phyloP scores from a whole-genome alignment of 2,113 vertebrate species.

The Siniperca knerii region DNA sequence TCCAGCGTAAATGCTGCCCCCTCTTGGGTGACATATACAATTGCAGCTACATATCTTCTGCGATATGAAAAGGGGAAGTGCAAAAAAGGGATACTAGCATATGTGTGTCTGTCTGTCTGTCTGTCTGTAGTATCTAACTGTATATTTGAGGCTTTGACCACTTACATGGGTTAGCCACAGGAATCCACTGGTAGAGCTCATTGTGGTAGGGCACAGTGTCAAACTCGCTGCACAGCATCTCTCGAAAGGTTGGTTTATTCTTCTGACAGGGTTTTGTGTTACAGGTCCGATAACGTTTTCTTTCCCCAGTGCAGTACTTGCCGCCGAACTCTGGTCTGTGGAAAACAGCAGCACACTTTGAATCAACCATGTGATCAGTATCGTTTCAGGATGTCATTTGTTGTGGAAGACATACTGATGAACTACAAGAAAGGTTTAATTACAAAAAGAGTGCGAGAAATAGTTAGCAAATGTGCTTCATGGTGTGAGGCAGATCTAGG shows the following conservation, averaged over 20 bases:
- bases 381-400: not conserved
- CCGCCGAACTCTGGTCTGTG: constrained; percentile 95
- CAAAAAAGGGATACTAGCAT: not conserved
- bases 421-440: not conserved
- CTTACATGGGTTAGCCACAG: constrained; percentile 88
- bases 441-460: not conserved
- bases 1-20: constrained; percentile 63
- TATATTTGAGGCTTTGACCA: constrained; percentile 3
- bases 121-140: not conserved
- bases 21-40: constrained; percentile 51
- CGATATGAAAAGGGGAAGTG: not conserved
- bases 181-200: constrained; percentile 93
- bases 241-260: constrained; percentile 89
- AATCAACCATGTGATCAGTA: not conserved
- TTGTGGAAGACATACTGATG: not conserved
- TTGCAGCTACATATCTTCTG: constrained; percentile 5
- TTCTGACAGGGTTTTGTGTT: constrained; percentile 88
- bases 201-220: constrained; percentile 95
- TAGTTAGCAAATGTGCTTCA: not conserved
- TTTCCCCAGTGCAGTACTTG: constrained; percentile 96
- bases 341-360: not conserved
- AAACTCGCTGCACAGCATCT: constrained; percentile 99
- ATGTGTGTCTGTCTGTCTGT: not conserved
- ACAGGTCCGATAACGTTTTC: constrained; percentile 94
- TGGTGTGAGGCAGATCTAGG: not conserved